Conservation (phyloP, 2,797 vertebrate genomes). For the Hydrolagus colliei region DNA sequence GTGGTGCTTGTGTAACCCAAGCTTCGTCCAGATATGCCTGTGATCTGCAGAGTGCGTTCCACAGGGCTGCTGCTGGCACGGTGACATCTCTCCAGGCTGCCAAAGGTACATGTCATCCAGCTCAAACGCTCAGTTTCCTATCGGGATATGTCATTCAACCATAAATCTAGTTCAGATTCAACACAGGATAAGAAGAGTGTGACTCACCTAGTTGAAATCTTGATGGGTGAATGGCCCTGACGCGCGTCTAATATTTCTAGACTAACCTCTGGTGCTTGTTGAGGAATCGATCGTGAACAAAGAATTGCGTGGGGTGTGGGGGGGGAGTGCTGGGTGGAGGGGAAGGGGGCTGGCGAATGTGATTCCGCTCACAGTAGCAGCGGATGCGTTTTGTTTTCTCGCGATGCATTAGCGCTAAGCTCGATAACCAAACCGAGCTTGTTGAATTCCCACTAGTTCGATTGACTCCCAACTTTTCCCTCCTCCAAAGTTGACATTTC, state of each 20-base stretch:
- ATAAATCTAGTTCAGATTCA: constrained; percentile 25
- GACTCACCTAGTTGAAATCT: constrained; percentile 31
- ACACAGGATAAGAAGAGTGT: constrained; percentile 5
- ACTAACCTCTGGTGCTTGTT: constrained; percentile 16
- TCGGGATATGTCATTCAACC: constrained; percentile 1
- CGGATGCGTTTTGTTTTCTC: background rate
- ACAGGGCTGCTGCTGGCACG: background rate
- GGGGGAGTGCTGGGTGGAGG: too few species aligned
- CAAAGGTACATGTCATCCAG: constrained; percentile 15
- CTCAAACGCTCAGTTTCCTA: background rate
- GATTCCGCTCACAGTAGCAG: constrained; percentile 2
- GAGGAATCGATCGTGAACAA: background rate
- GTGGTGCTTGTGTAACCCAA: background rate
- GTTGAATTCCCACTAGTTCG: background rate
- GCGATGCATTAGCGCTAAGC: background rate
- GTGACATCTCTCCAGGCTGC: background rate
- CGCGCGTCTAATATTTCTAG: constrained; percentile 14
- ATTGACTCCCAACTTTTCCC: too few species aligned
- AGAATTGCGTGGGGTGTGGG: background rate
- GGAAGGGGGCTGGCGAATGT: too few species aligned
- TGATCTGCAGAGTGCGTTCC: background rate
- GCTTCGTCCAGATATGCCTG: background rate
- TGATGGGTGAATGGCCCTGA: constrained; percentile 2
- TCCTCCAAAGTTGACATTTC: too few species aligned
- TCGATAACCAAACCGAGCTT: background rate